A percentile compares a stretch with the other conserved stretches of the same genome.
Evolutionary conservation across 2,888 invertebrate genomes (phyloP).

Genomic region (Epinotia demarniana): DNA sequence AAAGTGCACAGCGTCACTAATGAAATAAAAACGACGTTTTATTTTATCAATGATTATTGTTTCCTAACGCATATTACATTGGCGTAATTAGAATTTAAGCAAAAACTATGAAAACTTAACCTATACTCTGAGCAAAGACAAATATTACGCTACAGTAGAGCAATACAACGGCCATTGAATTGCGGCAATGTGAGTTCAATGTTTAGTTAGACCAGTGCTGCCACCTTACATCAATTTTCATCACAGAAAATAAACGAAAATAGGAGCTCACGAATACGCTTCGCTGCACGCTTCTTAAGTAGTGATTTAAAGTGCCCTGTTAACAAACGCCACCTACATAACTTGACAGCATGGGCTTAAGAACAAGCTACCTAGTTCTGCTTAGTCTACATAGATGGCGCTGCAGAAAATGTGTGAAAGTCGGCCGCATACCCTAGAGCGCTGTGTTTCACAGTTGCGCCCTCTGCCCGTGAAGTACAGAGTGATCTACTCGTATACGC

Average conservation of each 20-base stretch:
- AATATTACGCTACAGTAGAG: no score
- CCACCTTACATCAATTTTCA: conserved; percentile 5
- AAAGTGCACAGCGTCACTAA: no score
- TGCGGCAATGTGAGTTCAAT: background rate
- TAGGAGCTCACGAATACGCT: background rate
- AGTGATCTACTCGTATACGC: background rate
- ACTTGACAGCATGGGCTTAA: background rate
- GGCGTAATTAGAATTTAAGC: no score
- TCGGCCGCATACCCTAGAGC: background rate
- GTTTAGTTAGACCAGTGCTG: background rate
- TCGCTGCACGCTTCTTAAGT: background rate
- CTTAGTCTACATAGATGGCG: conserved; percentile 32
- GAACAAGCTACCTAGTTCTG: background rate
- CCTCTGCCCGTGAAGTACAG: conserved; percentile 8
- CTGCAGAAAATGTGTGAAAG: conserved; percentile 16
- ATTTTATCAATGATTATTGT: no score
- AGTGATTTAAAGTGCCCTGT: background rate
- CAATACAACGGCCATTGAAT: background rate
- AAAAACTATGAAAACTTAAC: no score
- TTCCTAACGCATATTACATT: no score
- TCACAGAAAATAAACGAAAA: background rate
- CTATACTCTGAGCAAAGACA: no score
- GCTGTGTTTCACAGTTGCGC: background rate
- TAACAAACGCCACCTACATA: background rate
- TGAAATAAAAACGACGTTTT: no score